Evolutionary conservation across 2,113 vertebrate genomes (phyloP).

Genomic region (Epinephelus cyanopodus): DNA sequence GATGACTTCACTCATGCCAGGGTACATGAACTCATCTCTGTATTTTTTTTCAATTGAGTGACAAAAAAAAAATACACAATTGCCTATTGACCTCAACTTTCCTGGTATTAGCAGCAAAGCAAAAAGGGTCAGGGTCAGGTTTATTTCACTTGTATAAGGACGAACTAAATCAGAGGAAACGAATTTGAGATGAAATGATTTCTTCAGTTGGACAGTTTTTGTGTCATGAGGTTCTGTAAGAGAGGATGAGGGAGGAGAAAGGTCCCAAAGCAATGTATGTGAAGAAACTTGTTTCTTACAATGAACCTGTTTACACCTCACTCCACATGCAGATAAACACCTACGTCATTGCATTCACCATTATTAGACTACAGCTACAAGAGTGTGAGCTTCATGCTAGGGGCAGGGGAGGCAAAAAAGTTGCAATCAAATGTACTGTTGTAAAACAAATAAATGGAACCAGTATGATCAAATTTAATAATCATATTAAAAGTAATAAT

Average conservation of each 20-base stretch:
- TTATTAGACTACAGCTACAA: too few relatives aligned
- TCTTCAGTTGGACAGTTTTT: conserved; percentile 21
- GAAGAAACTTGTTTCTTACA: background rate
- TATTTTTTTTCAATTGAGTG: conserved; percentile 4
- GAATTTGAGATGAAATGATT: background rate
- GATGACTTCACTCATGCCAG: conserved; percentile 4
- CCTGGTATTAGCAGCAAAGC: conserved; percentile 5
- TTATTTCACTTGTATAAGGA: conserved; percentile 31
- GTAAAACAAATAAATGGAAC: too few relatives aligned
- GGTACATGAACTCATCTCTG: conserved; percentile 3
- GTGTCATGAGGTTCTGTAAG: background rate
- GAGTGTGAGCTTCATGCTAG: too few relatives aligned
- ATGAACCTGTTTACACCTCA: background rate
- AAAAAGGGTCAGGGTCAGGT: background rate
- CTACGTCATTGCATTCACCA: too few relatives aligned
- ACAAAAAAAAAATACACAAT: conserved; percentile 21
- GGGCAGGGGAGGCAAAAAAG: too few relatives aligned
- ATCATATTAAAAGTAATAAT: too few relatives aligned
- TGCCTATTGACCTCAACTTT: conserved; percentile 30
- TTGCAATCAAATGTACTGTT: too few relatives aligned
- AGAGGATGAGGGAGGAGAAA: background rate
- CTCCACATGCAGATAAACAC: too few relatives aligned
- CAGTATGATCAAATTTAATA: too few relatives aligned
- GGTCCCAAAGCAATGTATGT: background rate
- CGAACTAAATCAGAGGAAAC: conserved; percentile 1